These are phyloP conservation scores for Aquatica leii DNA, from an alignment of 2,888 invertebrate species.

Conservation along the genomic window DNA sequence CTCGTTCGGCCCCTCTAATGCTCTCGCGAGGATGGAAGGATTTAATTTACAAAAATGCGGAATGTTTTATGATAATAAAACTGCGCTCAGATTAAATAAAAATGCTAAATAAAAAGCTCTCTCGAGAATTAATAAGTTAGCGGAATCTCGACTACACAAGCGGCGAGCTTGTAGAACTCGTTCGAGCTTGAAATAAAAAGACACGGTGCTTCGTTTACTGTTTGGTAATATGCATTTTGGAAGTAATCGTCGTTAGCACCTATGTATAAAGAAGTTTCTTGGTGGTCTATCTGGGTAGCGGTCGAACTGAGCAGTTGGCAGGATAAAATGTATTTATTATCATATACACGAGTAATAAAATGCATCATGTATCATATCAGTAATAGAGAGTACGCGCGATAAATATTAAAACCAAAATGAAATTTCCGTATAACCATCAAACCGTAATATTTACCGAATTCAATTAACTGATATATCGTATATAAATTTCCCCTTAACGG, in stretches of 20 bases:
- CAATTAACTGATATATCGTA: slow-evolving; percentile 57
- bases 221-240: slow-evolving; percentile 10
- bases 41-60: slow-evolving; percentile 61
- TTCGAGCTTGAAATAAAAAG: slow-evolving; percentile 32
- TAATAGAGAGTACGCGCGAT: slow-evolving; percentile 46
- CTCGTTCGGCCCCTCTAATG: slow-evolving; percentile 30
- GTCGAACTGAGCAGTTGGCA: slow-evolving; percentile 13
- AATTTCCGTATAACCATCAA: slow-evolving; percentile 52
- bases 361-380: slow-evolving; percentile 30
- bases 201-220: slow-evolving; percentile 25
- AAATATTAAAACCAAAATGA: slow-evolving; percentile 53
- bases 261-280: neutral
- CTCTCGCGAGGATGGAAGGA: slow-evolving; percentile 51
- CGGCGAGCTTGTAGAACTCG: too few species aligned
- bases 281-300: neutral
- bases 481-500: slow-evolving; percentile 55
- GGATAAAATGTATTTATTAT: slow-evolving; percentile 28
- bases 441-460: slow-evolving; percentile 55
- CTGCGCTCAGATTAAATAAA: slow-evolving; percentile 60
- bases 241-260: neutral
- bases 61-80: slow-evolving; percentile 61
- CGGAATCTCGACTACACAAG: slow-evolving; percentile 42
- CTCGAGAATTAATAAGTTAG: slow-evolving; percentile 59
- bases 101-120: slow-evolving; percentile 60
- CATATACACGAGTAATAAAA: slow-evolving; percentile 26